Evolutionary conservation across 2,113 vertebrate genomes (phyloP).

Genomic region (Leptobrachium ailaonicum): DNA sequence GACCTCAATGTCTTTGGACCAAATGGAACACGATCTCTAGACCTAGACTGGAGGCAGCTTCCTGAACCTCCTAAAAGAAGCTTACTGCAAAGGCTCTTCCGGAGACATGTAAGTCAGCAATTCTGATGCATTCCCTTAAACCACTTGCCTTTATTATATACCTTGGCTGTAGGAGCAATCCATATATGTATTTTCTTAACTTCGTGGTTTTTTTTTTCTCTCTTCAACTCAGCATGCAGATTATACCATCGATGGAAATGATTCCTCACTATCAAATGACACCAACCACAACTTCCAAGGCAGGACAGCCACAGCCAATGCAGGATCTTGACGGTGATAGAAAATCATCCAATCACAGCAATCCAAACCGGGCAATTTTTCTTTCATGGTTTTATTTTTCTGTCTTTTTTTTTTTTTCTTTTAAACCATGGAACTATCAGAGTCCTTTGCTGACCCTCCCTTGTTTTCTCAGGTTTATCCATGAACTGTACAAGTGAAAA

Average conservation of each 20-base stretch:
- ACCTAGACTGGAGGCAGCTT: slow-evolving; percentile 80
- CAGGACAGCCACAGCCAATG: slow-evolving; percentile 11
- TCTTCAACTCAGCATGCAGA: slow-evolving; percentile 46
- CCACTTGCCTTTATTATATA: too few species aligned
- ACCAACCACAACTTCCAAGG: slow-evolving; percentile 37
- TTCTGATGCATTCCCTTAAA: too few species aligned
- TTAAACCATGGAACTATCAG: neutral
- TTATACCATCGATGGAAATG: slow-evolving; percentile 32
- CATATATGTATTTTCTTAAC: too few species aligned
- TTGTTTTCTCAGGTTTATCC: slow-evolving; percentile 44
- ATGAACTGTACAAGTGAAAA: slow-evolving; percentile 30
- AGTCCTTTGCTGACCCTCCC: slow-evolving; percentile 19
- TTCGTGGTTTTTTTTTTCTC: neutral
- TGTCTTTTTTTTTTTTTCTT: neutral
- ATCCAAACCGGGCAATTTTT: too few species aligned
- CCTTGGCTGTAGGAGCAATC: too few species aligned
- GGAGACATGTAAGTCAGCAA: slow-evolving; percentile 72
- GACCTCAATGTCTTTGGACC: slow-evolving; percentile 84
- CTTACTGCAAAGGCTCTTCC: slow-evolving; percentile 84
- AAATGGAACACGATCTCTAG: slow-evolving; percentile 70
- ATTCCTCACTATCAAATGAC: slow-evolving; percentile 27
- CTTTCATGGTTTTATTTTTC: too few species aligned
- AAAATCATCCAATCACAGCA: neutral
- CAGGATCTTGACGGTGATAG: slow-evolving; percentile 44
- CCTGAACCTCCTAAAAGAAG: slow-evolving; percentile 81